Base-by-base conservation (phyloP, 2,888 invertebrate species). In the Zygothrica quintamaculata region DNA sequence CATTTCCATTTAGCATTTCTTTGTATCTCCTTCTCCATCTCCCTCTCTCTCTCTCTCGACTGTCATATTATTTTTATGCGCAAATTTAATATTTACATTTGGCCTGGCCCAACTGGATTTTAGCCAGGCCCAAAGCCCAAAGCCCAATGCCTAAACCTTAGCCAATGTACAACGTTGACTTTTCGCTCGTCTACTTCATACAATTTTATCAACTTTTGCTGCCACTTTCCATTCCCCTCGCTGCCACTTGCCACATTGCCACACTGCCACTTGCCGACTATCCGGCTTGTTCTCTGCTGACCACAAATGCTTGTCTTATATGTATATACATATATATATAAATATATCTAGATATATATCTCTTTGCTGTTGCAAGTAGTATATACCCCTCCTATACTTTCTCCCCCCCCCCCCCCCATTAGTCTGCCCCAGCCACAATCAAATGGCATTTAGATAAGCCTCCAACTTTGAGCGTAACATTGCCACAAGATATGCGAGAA, bases 61-160 rank as follows among this genome's bases (percentile, higher is more conserved):
- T 16, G 51, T 15, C 61, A 46, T 62, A 77, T 77, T 77, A 78
- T 84, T 79, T 85, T 79, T 78, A 79, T 79, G 78, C 71, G 40
- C 64, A 79, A 82, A 85, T 79, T 79, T 79, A 85, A 79, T 80
- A 80, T 80, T 80, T 82, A 85, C 69, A 82, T 80, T 85, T 72
- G 76, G 66, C 56, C 69, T 8, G 42, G 9, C 37, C 69, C 72
- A 69, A 79, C 76, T 82, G 84, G 84, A 79, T 79, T 78, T 74
- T 11, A 48, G 50, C 40, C 40, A 16, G 3, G 25, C 43, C 16
- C n/a, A n/a, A n/a, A n/a, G n/a, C n/a, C n/a, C n/a, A n/a, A n/a
- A n/a, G n/a, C n/a, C n/a, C n/a, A n/a, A n/a, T n/a, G n/a, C n/a
- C n/a, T n/a, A n/a, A 36, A 29, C 2, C 18, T 5, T 3, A 22